Evolutionary conservation across 2,113 vertebrate genomes (phyloP).

Genomic region (Cryptotis parvus): DNA sequence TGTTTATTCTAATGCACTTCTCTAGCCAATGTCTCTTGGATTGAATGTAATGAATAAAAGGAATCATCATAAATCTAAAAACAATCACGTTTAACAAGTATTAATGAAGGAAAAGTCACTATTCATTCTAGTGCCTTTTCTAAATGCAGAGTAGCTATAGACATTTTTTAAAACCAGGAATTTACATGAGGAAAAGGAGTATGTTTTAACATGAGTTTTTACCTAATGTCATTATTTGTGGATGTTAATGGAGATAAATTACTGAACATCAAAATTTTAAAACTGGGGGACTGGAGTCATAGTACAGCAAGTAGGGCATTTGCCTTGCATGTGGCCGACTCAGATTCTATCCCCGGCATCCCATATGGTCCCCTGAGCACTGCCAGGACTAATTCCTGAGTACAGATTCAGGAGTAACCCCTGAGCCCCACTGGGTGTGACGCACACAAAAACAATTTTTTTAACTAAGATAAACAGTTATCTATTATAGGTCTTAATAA

Average conservation of each 20-base stretch:
- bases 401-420: too few relatives aligned
- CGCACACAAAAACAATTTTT: too few relatives aligned
- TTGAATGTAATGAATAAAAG: conserved; percentile 14
- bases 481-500: not conserved
- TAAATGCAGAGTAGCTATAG: not conserved
- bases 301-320: too few relatives aligned
- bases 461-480: not conserved
- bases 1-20: not conserved
- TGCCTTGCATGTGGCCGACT: too few relatives aligned
- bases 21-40: not conserved
- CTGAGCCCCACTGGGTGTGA: too few relatives aligned
- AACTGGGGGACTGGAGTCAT: too few relatives aligned
- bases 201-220: not conserved
- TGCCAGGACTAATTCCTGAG: too few relatives aligned
- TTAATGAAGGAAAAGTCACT: not conserved
- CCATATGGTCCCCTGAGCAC: too few relatives aligned
- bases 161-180: not conserved
- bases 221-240: not conserved
- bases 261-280: not conserved
- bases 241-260: conserved; percentile 16
- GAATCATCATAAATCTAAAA: conserved; percentile 4
- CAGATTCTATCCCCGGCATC: too few relatives aligned
- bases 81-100: not conserved
- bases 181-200: not conserved
- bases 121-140: not conserved